These are phyloP conservation scores for Amaurobius ferox DNA, from an alignment of 2,888 invertebrate species.

Conservation along the genomic window DNA sequence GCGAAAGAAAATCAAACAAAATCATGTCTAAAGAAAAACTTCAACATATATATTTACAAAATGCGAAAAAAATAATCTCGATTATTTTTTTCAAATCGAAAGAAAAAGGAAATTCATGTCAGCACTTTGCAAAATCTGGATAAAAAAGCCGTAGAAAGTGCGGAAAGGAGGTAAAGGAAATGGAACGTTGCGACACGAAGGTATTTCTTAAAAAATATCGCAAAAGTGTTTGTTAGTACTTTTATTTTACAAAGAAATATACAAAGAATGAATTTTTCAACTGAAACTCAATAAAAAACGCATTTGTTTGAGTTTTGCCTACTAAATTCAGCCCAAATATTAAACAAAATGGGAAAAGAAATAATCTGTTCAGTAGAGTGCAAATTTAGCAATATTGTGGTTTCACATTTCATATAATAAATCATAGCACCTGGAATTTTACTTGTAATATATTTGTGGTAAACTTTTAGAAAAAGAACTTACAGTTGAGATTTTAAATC, in stretches of 20 bases:
- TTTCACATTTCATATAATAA: too few species aligned
- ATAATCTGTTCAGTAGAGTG: too few species aligned
- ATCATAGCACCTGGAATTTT: too few species aligned
- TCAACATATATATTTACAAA: slow-evolving; percentile 5
- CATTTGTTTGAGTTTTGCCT: too few species aligned
- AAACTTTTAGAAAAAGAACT: too few species aligned
- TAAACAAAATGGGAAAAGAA: too few species aligned
- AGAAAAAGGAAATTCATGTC: background rate
- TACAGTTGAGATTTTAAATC: too few species aligned
- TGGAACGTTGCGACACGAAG: background rate
- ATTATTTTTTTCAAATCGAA: background rate
- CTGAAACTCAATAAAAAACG: background rate
- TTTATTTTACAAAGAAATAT: background rate
- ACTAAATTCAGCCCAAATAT: too few species aligned
- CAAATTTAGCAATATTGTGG: too few species aligned
- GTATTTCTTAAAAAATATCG: background rate
- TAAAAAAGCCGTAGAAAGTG: background rate
- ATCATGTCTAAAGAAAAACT: background rate
- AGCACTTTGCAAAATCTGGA: background rate
- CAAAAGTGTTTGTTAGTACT: background rate
- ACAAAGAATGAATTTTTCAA: too few species aligned
- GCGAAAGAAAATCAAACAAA: background rate
- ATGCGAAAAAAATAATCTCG: background rate
- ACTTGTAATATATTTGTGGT: too few species aligned
- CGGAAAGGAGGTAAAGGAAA: background rate